Percentiles rank a stretch among this genome's conserved stretches.
Evolutionary conservation across 1,140 invertebrate genomes (phyloP).

Genomic region (Nebria ingens): DNA sequence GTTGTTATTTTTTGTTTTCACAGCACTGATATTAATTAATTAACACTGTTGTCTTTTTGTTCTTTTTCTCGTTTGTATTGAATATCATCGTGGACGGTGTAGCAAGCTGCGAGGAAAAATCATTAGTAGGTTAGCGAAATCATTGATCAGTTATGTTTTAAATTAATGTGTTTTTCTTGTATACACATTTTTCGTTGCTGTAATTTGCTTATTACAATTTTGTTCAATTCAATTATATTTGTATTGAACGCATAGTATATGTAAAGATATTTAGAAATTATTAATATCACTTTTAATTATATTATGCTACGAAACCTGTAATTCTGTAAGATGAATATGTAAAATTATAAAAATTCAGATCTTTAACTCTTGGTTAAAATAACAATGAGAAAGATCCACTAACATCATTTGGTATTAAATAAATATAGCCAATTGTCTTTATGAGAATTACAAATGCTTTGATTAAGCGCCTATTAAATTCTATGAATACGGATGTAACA

Average conservation of each 20-base stretch:
- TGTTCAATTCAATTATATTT: conserved; percentile 13
- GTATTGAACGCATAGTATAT: neutral
- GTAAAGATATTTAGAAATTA: neutral
- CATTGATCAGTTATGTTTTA: conserved; percentile 28
- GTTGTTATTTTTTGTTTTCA: conserved; percentile 11
- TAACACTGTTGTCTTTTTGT: conserved; percentile 24
- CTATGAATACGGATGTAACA: too few relatives aligned
- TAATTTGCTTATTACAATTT: conserved; percentile 12
- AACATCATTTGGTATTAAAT: too few relatives aligned
- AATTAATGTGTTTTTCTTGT: conserved; percentile 10
- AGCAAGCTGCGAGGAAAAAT: conserved; percentile 72
- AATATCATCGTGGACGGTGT: conserved; percentile 45
- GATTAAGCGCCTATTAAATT: too few relatives aligned
- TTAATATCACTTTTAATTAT: too few relatives aligned
- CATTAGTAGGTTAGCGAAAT: conserved; percentile 62
- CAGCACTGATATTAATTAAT: conserved; percentile 3
- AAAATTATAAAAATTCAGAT: too few relatives aligned
- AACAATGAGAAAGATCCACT: too few relatives aligned
- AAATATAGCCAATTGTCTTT: too few relatives aligned
- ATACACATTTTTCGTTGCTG: conserved; percentile 6
- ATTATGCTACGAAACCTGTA: too few relatives aligned
- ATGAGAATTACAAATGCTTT: too few relatives aligned
- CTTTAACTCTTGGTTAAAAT: too few relatives aligned
- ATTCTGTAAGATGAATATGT: too few relatives aligned
- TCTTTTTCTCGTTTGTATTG: conserved; percentile 27